Base-by-base conservation (phyloP, 2,888 invertebrate species). In the Agrotis exclamationis region DNA sequence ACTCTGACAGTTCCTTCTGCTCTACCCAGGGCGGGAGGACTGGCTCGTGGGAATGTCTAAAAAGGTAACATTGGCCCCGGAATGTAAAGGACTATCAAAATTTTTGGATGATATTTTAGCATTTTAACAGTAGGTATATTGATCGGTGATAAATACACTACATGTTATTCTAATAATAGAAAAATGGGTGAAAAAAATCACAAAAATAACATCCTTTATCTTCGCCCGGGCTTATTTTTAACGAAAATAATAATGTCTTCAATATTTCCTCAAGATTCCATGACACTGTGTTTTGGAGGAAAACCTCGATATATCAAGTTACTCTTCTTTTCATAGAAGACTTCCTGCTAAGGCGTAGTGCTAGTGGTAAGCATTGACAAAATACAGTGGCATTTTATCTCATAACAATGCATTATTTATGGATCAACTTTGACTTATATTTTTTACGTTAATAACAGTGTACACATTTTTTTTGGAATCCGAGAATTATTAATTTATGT, bases 191-290 rank as follows among this genome's bases (percentile, higher is more conserved):
- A 24, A 3, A 28, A 50, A 5, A 39, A 16, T 39, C 16, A 54
- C 22, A 18, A 28, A 28, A 28, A 28, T 22, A 45, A 51, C 22
- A 70, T 71, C n/a, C 44, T 54, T 54, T 53, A 70, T 47, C 6
- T 50, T 22, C 14, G 14, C 14, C n/a, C 33, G 39, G 24, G 44
- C 63, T 50, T 33, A 59, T 54, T 48, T 68, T 44, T 69, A 39
- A 20, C 22, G 18, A 18, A 56, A 57, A 69, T 0, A 57, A 45
- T 45, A 45, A 70, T 18, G n/a, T 50, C 48, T 11, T 69, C 20
- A 18, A 20, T 28, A 57, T 70, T 70, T 50, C 22, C 22, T 28
- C 22, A 48, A 39, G 24, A 24, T 24, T 3, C 24, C 20, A 47
- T 22, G 13, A 54, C n/a, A 57, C 39, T 24, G 47, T 47, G 39